These are phyloP conservation scores for Heloderma charlesbogerti DNA, from an alignment of 2,113 vertebrate genomes.

Conservation along the genomic window DNA sequence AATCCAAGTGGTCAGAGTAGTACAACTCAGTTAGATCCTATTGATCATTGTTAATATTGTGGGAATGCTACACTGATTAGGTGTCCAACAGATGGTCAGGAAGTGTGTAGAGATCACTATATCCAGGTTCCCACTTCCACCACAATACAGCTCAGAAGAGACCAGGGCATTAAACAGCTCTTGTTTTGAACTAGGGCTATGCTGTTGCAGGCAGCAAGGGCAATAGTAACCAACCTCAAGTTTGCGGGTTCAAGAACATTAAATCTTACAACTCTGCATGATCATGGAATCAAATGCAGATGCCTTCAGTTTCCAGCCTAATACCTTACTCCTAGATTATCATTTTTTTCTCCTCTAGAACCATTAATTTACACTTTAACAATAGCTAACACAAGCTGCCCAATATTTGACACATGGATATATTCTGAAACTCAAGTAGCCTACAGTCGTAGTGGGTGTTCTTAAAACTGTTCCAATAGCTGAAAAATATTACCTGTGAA, in stretches of 20 bases:
- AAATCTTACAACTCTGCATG: no score
- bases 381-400: conserved; percentile 34
- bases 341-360: not conserved
- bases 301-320: not conserved
- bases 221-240: not conserved
- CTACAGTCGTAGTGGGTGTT: not conserved
- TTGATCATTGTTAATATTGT: not conserved
- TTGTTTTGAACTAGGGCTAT: fast-evolving
- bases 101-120: not conserved
- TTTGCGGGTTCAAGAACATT: not conserved
- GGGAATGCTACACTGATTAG: not conserved
- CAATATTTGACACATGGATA: conserved; percentile 12
- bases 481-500: conserved; percentile 23
- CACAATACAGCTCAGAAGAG: not conserved
- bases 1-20: not conserved
- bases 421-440: conserved; percentile 12
- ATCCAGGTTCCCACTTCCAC: not conserved
- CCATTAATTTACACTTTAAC: conserved; percentile 29
- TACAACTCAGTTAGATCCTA: not conserved
- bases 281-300: not conserved
- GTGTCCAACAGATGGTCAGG: not conserved
- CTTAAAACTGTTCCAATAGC: conserved; percentile 30
- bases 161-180: not conserved
- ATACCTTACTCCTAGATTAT: not conserved
- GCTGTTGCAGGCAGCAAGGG: not conserved